Evolutionary conservation across 2,888 invertebrate genomes (phyloP), one percentile per base, ranked within the genome.

Genomic region (Agrochola lychnidis): DNA sequence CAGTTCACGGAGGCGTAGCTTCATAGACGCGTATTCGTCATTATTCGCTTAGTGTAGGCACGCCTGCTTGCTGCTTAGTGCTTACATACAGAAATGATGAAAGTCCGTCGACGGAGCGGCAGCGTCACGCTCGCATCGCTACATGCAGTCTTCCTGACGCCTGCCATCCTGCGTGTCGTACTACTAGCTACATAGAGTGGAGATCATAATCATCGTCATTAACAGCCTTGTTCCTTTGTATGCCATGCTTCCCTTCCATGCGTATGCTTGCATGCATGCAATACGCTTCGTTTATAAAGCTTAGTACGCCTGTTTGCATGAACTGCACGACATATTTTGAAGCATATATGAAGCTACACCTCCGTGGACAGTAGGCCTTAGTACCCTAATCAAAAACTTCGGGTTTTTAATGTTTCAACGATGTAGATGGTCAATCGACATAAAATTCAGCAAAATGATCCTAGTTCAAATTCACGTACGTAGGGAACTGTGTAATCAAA

Each of bases 51-150:
- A 30, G 14, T 25, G 64, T 19, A 45, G 2, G 19, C 22, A 10
- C 30, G 9, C 67, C 22, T 25, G 68, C 67, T 56, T 69, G 25
- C 51, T 40, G 68, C 67, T 69, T 56, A 40, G 51, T 53, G 40
- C 68, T 25, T 51, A 53, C 51, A 36, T 53, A 56, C 56, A 69
- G 68, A 14, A n/a, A 68, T 30, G 22, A 5, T 36, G 2, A n/a
- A 19, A 53, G 36, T 10, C 9, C n/a, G 0, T n/a, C 36, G 53
- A n/a, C 68, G 10, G 10, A 36, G 16, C 16, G 36, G 16, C 25
- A 48, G 25, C 48, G 19, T 48, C 22, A 6, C 30, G 12, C 30
- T 45, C 48, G 14, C 66, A 0, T 30, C 48, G 12, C 48, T 30
- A 1, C 25, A 48, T 22, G 25, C 66, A 48, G 12, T 48, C 16